Percentiles rank a stretch among this genome's conserved stretches.
These are phyloP conservation scores for Sarcophaga subvicina DNA, from an alignment of 2,888 invertebrate species.

Conservation along the genomic window DNA sequence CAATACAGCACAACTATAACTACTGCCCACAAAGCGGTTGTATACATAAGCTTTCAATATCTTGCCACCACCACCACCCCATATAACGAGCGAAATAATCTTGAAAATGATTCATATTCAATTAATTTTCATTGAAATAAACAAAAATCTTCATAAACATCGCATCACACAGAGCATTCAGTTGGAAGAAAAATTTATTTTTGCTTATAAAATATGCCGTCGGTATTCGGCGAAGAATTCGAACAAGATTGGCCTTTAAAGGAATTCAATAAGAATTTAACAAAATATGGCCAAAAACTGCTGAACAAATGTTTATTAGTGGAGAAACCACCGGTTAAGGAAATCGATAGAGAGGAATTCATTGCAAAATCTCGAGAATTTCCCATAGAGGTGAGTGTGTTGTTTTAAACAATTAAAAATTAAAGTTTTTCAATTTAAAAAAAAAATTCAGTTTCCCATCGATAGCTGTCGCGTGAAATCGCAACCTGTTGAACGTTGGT, in stretches of 20 bases:
- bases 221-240: conserved; percentile 75
- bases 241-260: conserved; percentile 70
- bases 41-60: too few species aligned
- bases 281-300: conserved; percentile 71
- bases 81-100: too few species aligned
- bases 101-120: too few species aligned
- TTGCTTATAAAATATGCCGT: conserved; percentile 64
- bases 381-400: conserved; percentile 73
- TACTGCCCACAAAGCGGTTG: too few species aligned
- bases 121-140: too few species aligned
- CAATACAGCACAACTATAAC: too few species aligned
- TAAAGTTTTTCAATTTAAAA: too few species aligned
- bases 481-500: conserved; percentile 73
- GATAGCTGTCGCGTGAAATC: conserved; percentile 74
- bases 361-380: conserved; percentile 72
- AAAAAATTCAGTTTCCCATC: conserved; percentile 75
- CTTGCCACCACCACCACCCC: too few species aligned
- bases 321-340: conserved; percentile 62
- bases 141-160: too few species aligned
- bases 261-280: conserved; percentile 40
- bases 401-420: too few species aligned
- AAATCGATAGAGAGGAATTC: conserved; percentile 67
- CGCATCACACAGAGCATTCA: too few species aligned
- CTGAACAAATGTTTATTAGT: conserved; percentile 71
- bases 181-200: background rate